phyloP scores from a whole-genome alignment of 2,113 vertebrate genomes.

The Onychostruthus taczanowskii region DNA sequence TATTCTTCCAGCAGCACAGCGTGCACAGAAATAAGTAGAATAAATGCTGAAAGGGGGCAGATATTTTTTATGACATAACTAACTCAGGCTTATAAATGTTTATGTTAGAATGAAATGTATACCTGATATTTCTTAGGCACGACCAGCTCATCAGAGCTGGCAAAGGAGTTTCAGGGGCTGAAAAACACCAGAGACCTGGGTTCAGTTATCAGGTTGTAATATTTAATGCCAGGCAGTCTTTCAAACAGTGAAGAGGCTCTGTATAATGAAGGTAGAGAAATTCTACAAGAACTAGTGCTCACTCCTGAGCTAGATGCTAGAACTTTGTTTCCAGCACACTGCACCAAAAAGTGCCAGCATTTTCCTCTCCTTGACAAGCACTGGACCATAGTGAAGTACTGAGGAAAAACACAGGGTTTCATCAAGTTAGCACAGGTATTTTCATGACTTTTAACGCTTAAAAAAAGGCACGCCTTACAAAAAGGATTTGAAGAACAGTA shows the following conservation, averaged over 20 bases:
- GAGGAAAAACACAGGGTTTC: background rate
- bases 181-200: background rate
- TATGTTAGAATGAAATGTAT: background rate
- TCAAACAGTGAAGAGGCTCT: background rate
- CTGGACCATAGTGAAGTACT: background rate
- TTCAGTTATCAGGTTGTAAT: background rate
- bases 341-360: background rate
- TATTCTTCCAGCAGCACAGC: background rate
- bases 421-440: background rate
- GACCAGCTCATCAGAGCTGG: background rate
- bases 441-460: background rate
- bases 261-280: background rate
- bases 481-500: background rate
- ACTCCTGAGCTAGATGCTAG: background rate
- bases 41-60: background rate
- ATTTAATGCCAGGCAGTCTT: background rate
- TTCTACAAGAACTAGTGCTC: background rate
- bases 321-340: background rate
- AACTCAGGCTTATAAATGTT: background rate
- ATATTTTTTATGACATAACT: background rate
- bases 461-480: background rate
- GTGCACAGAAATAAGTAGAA: background rate
- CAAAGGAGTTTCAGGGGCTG: background rate
- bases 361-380: background rate
- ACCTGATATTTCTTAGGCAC: background rate